A percentile compares a stretch with the other conserved stretches of the same genome.
These are phyloP conservation scores for Plagiodera versicolora DNA, from an alignment of 2,888 invertebrate genomes.

Conservation along the genomic window DNA sequence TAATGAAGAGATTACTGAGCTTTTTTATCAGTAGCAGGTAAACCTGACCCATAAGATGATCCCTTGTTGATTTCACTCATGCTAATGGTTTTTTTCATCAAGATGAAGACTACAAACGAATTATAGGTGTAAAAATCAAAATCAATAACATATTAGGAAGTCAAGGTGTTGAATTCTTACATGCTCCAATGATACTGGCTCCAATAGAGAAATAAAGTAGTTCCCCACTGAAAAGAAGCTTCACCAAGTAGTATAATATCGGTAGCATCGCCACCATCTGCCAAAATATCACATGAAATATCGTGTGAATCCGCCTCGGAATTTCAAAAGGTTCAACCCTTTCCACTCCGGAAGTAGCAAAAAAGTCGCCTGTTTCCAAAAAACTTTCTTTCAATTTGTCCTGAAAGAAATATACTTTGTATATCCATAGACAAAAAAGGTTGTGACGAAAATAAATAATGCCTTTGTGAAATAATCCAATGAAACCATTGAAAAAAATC, in stretches of 20 bases:
- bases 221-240: conserved; percentile 72
- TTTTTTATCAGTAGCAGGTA: conserved; percentile 59
- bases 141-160: too few relatives aligned
- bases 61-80: conserved; percentile 84
- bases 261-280: conserved; percentile 67
- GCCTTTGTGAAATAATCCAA: too few relatives aligned
- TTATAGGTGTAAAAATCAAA: too few relatives aligned
- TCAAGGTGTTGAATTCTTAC: too few relatives aligned
- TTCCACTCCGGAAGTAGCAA: conserved; percentile 71
- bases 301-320: conserved; percentile 64
- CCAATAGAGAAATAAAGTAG: conserved; percentile 70
- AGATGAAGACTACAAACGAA: conserved; percentile 73
- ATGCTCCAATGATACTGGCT: conserved; percentile 69
- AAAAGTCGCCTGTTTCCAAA: conserved; percentile 76
- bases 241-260: conserved; percentile 69
- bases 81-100: conserved; percentile 78
- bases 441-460: too few relatives aligned
- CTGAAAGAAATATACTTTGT: conserved; percentile 42
- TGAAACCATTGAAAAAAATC: too few relatives aligned
- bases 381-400: conserved; percentile 77
- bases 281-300: conserved; percentile 76
- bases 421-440: too few relatives aligned
- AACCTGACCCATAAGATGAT: conserved; percentile 75
- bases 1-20: conserved; percentile 36
- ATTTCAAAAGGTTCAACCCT: conserved; percentile 63